Evolutionary conservation across 2,888 invertebrate genomes (phyloP).

Genomic region (Ctena decussata): DNA sequence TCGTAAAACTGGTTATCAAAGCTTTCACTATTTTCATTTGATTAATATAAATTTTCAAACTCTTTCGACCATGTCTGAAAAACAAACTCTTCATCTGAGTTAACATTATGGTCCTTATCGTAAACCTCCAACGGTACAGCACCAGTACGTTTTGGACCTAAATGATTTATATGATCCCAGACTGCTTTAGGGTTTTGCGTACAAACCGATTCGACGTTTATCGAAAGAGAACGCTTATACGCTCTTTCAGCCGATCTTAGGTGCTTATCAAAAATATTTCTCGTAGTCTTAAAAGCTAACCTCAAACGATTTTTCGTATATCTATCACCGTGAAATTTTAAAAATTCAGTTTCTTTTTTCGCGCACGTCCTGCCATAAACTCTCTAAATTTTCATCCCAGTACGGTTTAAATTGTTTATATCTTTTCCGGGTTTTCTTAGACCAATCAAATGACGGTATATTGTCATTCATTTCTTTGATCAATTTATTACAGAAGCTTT

Average conservation of each 20-base stretch:
- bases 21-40: background rate
- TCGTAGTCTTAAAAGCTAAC: background rate
- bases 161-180: background rate
- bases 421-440: background rate
- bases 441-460: slow-evolving; percentile 1
- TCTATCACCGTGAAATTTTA: background rate
- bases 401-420: slow-evolving; percentile 27
- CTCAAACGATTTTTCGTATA: background rate
- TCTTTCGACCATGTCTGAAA: background rate
- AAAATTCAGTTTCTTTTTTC: background rate
- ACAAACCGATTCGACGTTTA: background rate
- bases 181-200: background rate
- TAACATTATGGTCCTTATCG: background rate
- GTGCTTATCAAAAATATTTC: background rate
- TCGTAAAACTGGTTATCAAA: background rate
- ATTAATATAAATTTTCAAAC: background rate
- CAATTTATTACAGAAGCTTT: background rate
- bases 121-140: background rate
- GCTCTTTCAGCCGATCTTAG: background rate
- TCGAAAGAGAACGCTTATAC: background rate
- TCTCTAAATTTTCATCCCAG: slow-evolving; percentile 2
- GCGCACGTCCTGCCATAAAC: background rate
- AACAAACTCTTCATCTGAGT: background rate
- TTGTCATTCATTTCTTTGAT: slow-evolving; percentile 1
- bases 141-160: background rate